phyloP scores from a whole-genome alignment of 2,797 vertebrate genomes.

The Spatula versicolor region DNA sequence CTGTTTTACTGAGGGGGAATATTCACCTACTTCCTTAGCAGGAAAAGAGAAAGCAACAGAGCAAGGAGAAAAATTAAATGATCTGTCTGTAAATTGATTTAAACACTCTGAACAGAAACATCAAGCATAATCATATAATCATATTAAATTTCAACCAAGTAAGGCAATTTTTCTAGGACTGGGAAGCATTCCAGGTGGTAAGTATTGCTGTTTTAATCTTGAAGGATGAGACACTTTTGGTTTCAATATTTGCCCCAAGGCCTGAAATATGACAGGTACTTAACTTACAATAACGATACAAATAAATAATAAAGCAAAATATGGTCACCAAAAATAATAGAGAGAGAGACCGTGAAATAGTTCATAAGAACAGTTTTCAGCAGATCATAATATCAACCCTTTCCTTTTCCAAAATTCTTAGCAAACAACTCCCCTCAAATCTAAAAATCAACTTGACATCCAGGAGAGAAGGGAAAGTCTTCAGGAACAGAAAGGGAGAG shows the following conservation, averaged over 20 bases:
- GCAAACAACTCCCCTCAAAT: not conserved
- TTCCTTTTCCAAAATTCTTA: not conserved
- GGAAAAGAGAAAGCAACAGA: not conserved
- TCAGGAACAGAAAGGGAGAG: not conserved
- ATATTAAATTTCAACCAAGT: not conserved
- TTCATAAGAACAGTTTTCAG: not conserved
- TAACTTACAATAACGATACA: not conserved
- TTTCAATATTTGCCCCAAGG: not conserved
- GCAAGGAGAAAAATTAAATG: not conserved
- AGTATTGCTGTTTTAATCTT: conserved; percentile 16
- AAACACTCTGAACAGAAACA: not conserved
- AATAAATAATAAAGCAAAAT: not conserved
- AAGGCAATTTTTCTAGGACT: not conserved
- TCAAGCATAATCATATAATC: not conserved
- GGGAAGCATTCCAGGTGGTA: not conserved
- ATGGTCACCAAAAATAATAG: not conserved
- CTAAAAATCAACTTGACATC: not conserved
- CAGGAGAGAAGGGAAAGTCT: too few relatives aligned
- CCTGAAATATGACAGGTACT: not conserved
- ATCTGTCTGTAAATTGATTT: not conserved
- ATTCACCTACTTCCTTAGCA: not conserved
- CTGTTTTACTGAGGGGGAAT: not conserved
- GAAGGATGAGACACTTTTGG: not conserved
- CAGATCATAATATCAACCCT: not conserved
- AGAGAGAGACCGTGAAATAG: not conserved